phyloP scores from a whole-genome alignment of 2,888 invertebrate species.

The Thymelicus lineola region DNA sequence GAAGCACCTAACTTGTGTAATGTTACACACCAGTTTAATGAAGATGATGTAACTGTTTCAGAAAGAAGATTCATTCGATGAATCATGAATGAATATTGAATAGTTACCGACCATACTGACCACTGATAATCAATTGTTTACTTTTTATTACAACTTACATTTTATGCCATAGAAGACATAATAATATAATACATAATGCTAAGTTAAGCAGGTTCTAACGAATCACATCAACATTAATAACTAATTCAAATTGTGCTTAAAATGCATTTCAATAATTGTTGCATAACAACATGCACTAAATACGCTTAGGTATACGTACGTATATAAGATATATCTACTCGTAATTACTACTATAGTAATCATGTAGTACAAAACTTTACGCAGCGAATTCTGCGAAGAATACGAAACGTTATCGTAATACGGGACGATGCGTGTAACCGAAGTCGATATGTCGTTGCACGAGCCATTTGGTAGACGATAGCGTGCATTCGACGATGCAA shows the following conservation, averaged over 20 bases:
- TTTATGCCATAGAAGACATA: too few relatives aligned
- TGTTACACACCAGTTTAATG: constrained; percentile 11
- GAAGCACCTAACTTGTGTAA: too few relatives aligned
- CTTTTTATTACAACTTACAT: neutral
- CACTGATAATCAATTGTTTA: constrained; percentile 20
- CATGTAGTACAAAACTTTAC: neutral
- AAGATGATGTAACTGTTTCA: constrained; percentile 21
- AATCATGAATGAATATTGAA: constrained; percentile 13
- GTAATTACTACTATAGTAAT: neutral
- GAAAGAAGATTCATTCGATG: constrained; percentile 7
- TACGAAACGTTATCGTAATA: constrained; percentile 7
- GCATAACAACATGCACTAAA: too few relatives aligned
- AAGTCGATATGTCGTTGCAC: constrained; percentile 16
- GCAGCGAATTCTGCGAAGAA: constrained; percentile 7
- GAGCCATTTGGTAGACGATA: constrained; percentile 15
- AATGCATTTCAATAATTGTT: too few relatives aligned
- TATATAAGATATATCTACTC: too few relatives aligned
- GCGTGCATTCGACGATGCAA: constrained; percentile 16
- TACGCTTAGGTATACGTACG: too few relatives aligned
- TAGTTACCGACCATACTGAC: too few relatives aligned
- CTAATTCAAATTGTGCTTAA: neutral
- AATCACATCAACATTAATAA: neutral
- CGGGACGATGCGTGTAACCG: constrained; percentile 15
- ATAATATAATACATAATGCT: too few relatives aligned
- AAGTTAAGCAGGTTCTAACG: neutral